Conservation (phyloP, 1,140 invertebrate species). For the Drosophila tropicalis region DNA sequence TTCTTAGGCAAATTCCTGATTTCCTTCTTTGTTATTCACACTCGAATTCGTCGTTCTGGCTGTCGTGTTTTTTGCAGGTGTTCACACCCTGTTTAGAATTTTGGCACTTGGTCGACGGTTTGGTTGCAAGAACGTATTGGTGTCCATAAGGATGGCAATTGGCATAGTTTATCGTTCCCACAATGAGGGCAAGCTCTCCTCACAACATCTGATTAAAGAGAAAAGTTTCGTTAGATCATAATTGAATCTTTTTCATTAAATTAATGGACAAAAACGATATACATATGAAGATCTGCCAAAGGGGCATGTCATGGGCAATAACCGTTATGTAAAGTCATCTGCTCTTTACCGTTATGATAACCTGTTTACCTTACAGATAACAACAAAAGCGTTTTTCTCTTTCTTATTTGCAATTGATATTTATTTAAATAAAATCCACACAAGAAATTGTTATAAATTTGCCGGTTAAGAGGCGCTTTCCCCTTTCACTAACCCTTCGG, state of each 20-base stretch:
- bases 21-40: slow-evolving; percentile 3
- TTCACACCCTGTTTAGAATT: slow-evolving; percentile 62
- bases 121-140: slow-evolving; percentile 32
- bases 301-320: not conserved
- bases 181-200: slow-evolving; percentile 37
- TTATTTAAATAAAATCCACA: slow-evolving; percentile 6
- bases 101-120: slow-evolving; percentile 68
- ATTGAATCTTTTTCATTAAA: too few species aligned
- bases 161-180: slow-evolving; percentile 60
- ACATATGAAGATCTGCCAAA: too few species aligned
- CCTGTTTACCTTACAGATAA: not conserved
- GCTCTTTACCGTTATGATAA: not conserved
- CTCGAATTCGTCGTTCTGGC: slow-evolving; percentile 15
- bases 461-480: not conserved
- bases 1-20: slow-evolving; percentile 16
- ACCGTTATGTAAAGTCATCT: not conserved
- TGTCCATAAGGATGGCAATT: slow-evolving; percentile 71
- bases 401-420: not conserved
- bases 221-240: not conserved
- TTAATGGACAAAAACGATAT: too few species aligned
- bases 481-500: not conserved
- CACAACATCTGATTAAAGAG: not conserved
- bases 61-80: slow-evolving; percentile 17
- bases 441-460: not conserved
- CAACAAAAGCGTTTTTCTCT: not conserved